Evolutionary conservation across 2,797 vertebrate species (phyloP), one percentile per base, ranked within the genome.

Genomic region (Jordanella pulchra): DNA sequence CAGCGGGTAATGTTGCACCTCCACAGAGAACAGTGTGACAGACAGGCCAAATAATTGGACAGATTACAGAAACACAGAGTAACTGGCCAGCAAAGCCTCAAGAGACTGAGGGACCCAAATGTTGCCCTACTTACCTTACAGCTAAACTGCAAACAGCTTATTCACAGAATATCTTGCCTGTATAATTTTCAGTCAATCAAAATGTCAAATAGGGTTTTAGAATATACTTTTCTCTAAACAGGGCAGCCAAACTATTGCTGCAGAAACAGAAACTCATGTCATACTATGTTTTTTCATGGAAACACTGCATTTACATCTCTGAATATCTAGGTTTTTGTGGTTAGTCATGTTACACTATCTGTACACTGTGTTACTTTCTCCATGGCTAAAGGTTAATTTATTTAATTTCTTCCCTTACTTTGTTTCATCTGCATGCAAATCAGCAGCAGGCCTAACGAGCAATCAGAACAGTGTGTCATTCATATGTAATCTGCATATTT

Each of bases 401-500:
- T 83, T 78, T 79, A 50, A 70, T 67, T 15, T 72, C 73, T 80
- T 45, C 39, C 53, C 51, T 71, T 48, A 28, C 79, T 78, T 74
- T 55, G 56, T 75, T 77, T 83, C 69, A 72, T 71, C 56, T 28
- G 42, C 44, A 69, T 80, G 81, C 77, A 84, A 81, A 83, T 74
- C 66, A 90, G 61, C 75, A 71, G 79, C 53, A n/a, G 27, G 63
- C 53, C 30, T 86, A 86, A 85, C 73, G 75, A 84, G 86, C 81
- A 87, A 87, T 91, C 87, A 89, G 79, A 47, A 1, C 56, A 65
- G 72, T 58, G 80, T 51, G 67, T 60, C 75, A 77, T 79, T 71
- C 74, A 60, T 76, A 66, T 83, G 76, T 69, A 79, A 76, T 87
- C 72, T 80, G 48, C 81, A 86, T 88, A 81, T 81, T 77, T 67